Percentiles rank a stretch among this genome's conserved stretches.
phyloP scores from a whole-genome alignment of 2,797 vertebrate genomes.

The Furcifer pardalis region DNA sequence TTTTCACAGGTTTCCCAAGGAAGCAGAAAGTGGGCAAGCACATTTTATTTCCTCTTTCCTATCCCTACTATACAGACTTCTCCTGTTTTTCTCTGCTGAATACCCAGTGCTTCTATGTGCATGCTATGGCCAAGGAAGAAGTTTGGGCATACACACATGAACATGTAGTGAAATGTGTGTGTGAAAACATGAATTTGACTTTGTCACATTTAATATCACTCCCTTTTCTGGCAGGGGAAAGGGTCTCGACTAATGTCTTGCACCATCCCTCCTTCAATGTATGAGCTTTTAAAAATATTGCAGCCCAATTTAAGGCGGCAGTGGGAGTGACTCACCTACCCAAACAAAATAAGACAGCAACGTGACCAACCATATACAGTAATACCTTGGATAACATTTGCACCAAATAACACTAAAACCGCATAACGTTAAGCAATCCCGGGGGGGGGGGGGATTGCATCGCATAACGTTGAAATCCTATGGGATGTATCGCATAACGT shows the following conservation, averaged over 20 bases:
- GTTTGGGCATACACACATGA: neutral
- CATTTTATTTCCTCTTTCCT: neutral
- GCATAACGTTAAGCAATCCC: too few relatives aligned
- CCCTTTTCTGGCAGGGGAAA: neutral
- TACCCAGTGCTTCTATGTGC: neutral
- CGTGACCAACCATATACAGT: neutral
- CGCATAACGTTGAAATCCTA: too few relatives aligned
- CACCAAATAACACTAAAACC: too few relatives aligned
- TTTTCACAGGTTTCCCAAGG: neutral
- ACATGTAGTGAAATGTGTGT: neutral
- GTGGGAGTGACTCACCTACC: neutral
- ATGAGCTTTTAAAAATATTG: neutral
- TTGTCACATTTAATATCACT: neutral
- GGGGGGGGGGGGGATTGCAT: too few relatives aligned
- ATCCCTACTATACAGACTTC: neutral
- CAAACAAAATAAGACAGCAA: neutral
- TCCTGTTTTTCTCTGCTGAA: neutral
- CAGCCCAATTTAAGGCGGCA: neutral
- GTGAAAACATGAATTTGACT: neutral
- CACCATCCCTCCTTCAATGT: neutral
- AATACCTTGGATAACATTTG: too few relatives aligned
- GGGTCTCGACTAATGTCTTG: neutral
- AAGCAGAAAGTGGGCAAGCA: neutral
- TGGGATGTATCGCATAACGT: too few relatives aligned
- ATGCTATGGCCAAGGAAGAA: neutral